Percentiles rank a stretch among this genome's conserved stretches.
phyloP scores from a whole-genome alignment of 2,888 invertebrate species.

The Kryphioiulus occultus region DNA sequence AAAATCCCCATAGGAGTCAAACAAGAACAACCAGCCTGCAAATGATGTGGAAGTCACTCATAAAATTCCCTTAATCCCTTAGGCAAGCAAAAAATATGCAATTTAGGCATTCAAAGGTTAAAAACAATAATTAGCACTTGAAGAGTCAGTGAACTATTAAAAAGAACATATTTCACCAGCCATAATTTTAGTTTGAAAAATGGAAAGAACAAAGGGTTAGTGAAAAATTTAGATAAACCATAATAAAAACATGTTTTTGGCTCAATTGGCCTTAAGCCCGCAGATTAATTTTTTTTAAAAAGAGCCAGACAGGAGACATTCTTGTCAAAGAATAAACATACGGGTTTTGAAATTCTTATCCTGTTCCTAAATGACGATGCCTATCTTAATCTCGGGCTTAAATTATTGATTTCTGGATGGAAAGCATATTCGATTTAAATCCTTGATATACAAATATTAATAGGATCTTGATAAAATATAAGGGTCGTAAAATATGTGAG shows the following conservation, averaged over 20 bases:
- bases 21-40: not conserved
- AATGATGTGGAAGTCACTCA: not conserved
- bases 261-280: no score
- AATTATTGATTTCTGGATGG: not conserved
- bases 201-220: no score
- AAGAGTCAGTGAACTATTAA: not conserved
- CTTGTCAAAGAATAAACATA: not conserved
- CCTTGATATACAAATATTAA: not conserved
- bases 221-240: no score
- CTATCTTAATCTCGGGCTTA: no score
- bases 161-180: no score
- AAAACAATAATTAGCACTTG: not conserved
- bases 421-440: not conserved
- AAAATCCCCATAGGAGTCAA: not conserved
- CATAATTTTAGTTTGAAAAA: no score
- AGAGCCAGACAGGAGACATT: no score
- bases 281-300: no score
- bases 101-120: not conserved
- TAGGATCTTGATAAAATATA: not conserved
- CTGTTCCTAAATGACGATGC: no score
- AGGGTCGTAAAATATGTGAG: not conserved
- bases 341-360: no score
- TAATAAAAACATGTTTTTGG: no score
- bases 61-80: not conserved
- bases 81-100: not conserved